Evolutionary conservation across 2,888 invertebrate genomes (phyloP).

Genomic region (Orthosia gothica): DNA sequence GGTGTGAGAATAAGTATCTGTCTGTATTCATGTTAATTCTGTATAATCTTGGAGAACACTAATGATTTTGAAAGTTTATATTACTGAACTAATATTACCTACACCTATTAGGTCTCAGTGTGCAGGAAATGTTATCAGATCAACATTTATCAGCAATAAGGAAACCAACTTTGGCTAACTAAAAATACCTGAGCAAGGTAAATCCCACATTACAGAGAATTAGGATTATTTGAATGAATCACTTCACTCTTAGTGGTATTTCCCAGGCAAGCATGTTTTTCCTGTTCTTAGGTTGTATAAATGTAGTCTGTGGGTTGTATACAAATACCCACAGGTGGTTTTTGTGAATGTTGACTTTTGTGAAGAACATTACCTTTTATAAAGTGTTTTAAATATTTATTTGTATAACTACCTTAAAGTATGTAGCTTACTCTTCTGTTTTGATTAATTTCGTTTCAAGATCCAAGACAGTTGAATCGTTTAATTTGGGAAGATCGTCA

Average conservation of each 20-base stretch:
- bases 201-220: slow-evolving; percentile 48
- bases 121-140: not conserved
- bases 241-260: slow-evolving; percentile 37
- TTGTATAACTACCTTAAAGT: too few relatives aligned
- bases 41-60: not conserved
- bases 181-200: slow-evolving; percentile 12
- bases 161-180: not conserved
- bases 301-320: too few relatives aligned
- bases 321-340: not conserved
- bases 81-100: not conserved
- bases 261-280: slow-evolving; percentile 25
- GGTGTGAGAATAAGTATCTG: not conserved
- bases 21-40: not conserved
- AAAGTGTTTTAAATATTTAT: not conserved
- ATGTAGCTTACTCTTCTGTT: too few relatives aligned
- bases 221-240: slow-evolving; percentile 41
- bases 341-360: not conserved
- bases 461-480: too few relatives aligned
- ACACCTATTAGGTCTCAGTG: not conserved
- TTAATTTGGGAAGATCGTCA: too few relatives aligned
- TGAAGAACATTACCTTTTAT: not conserved
- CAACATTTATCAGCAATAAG: not conserved
- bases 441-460: too few relatives aligned
- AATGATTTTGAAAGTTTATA: not conserved
- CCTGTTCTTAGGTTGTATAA: slow-evolving; percentile 15